A percentile compares a stretch with the other conserved stretches of the same genome.
Evolutionary conservation across 2,113 vertebrate genomes (phyloP).

Genomic region (Gasterosteus aculeatus): DNA sequence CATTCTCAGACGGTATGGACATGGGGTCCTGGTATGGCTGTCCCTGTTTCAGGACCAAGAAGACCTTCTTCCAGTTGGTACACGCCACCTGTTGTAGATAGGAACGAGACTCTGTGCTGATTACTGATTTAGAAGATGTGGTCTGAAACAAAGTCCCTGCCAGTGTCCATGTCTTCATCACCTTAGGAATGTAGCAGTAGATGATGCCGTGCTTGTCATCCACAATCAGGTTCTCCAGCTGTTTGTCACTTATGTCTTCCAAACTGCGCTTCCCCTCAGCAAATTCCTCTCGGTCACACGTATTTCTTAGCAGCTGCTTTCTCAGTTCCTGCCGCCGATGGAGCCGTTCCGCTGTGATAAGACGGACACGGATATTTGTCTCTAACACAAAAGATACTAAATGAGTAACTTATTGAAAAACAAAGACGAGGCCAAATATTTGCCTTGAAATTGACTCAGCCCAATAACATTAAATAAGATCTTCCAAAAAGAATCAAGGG

Average conservation of each 20-base stretch:
- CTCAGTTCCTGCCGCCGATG: constrained; percentile 1
- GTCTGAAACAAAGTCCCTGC: background rate
- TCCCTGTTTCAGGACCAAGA: constrained; percentile 14
- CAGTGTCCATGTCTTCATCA: background rate
- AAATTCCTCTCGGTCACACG: background rate
- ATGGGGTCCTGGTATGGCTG: constrained; percentile 39
- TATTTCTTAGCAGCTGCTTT: constrained; percentile 14
- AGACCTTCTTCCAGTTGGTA: constrained; percentile 54
- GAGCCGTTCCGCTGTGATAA: background rate
- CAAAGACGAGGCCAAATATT: background rate
- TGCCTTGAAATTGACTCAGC: background rate
- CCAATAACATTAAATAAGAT: background rate
- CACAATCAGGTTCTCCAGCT: constrained; percentile 25
- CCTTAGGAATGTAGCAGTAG: constrained; percentile 62
- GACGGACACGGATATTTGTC: background rate
- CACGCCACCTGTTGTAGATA: constrained; percentile 54
- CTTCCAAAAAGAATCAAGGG: constrained; percentile 12
- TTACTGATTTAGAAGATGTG: background rate
- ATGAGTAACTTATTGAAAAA: background rate
- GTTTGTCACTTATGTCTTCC: background rate
- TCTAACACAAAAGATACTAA: background rate
- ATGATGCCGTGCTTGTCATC: constrained; percentile 42
- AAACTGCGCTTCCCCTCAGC: background rate
- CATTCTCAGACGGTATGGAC: background rate
- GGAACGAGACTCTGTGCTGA: background rate